Conservation (phyloP, 2,888 invertebrate genomes). For the Eumerus sabulonum region DNA sequence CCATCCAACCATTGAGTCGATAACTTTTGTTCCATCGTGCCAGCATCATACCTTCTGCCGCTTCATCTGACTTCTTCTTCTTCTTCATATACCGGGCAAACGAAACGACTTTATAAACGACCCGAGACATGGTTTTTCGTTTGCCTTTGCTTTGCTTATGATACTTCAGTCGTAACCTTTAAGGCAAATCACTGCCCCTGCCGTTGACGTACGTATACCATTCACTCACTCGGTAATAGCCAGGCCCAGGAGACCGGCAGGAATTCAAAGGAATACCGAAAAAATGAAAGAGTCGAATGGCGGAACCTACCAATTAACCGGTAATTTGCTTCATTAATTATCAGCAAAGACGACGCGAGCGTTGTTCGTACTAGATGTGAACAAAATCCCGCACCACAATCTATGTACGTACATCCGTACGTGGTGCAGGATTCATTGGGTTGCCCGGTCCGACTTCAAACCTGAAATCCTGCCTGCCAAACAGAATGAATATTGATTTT, state of each 20-base stretch:
- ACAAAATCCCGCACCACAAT: slow-evolving; percentile 10
- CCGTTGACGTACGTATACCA: slow-evolving; percentile 26
- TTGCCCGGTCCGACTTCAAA: no score
- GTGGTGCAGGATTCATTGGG: slow-evolving; percentile 20
- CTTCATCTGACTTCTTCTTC: slow-evolving; percentile 11
- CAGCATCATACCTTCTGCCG: slow-evolving; percentile 26
- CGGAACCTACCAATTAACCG: slow-evolving; percentile 69
- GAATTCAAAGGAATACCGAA: slow-evolving; percentile 8
- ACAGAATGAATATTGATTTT: slow-evolving; percentile 65
- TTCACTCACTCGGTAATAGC: no score
- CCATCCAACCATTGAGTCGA: neutral
- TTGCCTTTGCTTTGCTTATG: slow-evolving; percentile 61
- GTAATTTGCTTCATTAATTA: slow-evolving; percentile 69
- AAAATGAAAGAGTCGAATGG: slow-evolving; percentile 55
- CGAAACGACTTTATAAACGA: slow-evolving; percentile 62
- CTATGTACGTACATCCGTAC: slow-evolving; percentile 2
- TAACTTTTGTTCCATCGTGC: slow-evolving; percentile 1
- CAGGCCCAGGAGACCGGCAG: slow-evolving; percentile 18
- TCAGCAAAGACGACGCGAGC: slow-evolving; percentile 35
- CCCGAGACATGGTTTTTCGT: slow-evolving; percentile 57
- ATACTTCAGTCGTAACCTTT: slow-evolving; percentile 60
- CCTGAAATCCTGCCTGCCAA: slow-evolving; percentile 44
- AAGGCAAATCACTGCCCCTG: slow-evolving; percentile 55
- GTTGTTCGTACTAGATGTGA: slow-evolving; percentile 17
- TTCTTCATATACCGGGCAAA: neutral